Evolutionary conservation across 2,888 invertebrate genomes (phyloP).

Genomic region (Drosophila nr. perissopoda): DNA sequence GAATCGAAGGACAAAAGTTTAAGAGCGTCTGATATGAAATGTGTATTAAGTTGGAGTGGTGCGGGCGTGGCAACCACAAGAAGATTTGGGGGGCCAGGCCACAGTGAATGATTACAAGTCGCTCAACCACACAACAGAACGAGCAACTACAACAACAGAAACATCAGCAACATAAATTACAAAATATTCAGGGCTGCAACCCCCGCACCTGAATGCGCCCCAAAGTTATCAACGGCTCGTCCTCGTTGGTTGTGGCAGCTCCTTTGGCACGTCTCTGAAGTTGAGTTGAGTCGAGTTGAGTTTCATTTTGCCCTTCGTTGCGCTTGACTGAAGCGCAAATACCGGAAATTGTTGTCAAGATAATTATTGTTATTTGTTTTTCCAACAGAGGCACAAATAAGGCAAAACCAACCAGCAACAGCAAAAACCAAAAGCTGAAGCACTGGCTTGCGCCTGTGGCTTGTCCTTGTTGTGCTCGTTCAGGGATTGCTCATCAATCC

Average conservation of each 20-base stretch:
- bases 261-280: conserved; percentile 61
- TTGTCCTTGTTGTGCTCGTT: conserved; percentile 28
- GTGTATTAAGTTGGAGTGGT: conserved; percentile 45
- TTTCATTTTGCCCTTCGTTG: conserved; percentile 76
- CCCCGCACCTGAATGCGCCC: conserved; percentile 41
- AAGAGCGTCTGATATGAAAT: conserved; percentile 74
- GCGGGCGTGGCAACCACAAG: conserved; percentile 20
- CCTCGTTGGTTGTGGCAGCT: conserved; percentile 42
- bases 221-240: conserved; percentile 32
- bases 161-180: conserved; percentile 43
- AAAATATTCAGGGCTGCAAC: conserved; percentile 69
- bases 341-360: conserved; percentile 85
- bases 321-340: conserved; percentile 83
- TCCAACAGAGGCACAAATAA: conserved; percentile 55
- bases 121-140: conserved; percentile 38
- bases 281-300: conserved; percentile 64
- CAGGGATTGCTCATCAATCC: conserved; percentile 70
- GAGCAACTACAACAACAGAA: conserved; percentile 26
- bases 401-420: conserved; percentile 15
- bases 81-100: conserved; percentile 15
- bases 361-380: conserved; percentile 85
- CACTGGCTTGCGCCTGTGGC: conserved; percentile 22
- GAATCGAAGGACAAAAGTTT: conserved; percentile 76
- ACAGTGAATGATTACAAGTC: conserved; percentile 47
- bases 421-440: conserved; percentile 17